Conservation (phyloP, 2,113 vertebrate species). For the Silurus glanis region DNA sequence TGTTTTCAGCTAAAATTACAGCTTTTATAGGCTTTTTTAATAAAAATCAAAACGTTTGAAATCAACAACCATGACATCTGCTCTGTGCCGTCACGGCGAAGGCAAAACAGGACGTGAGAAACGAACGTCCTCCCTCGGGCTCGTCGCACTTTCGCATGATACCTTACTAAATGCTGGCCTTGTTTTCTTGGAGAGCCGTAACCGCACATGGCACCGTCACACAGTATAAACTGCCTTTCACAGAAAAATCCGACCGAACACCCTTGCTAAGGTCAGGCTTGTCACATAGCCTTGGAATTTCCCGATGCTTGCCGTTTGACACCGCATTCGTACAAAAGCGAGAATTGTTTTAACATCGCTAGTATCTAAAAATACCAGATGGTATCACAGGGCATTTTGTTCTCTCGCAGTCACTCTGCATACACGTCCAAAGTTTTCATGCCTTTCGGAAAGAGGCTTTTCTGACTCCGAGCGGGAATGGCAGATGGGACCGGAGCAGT, state of each 20-base stretch:
- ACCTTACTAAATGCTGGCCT: conserved; percentile 56
- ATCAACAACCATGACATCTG: neutral
- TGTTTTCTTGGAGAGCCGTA: conserved; percentile 44
- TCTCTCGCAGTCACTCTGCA: conserved; percentile 37
- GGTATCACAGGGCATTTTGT: conserved; percentile 13
- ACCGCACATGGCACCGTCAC: conserved; percentile 56
- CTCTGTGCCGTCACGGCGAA: neutral
- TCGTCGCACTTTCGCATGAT: conserved; percentile 52
- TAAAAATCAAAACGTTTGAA: no score
- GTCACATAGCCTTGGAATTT: conserved; percentile 50
- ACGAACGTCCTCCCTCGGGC: conserved; percentile 12
- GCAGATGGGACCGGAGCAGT: conserved; percentile 50
- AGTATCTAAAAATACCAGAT: conserved; percentile 39
- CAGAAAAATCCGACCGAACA: conserved; percentile 40
- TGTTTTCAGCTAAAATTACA: no score
- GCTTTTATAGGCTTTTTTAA: no score
- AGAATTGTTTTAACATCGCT: conserved; percentile 31
- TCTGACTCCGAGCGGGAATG: conserved; percentile 55
- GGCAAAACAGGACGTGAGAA: neutral
- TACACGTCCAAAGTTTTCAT: conserved; percentile 50
- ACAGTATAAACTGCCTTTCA: conserved; percentile 49
- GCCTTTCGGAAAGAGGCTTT: conserved; percentile 48
- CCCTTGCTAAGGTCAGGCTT: conserved; percentile 57
- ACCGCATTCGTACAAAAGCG: conserved; percentile 11
- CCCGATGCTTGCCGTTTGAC: conserved; percentile 26